Base-by-base conservation (phyloP, 2,113 vertebrate species). In the Callipepla californica region DNA sequence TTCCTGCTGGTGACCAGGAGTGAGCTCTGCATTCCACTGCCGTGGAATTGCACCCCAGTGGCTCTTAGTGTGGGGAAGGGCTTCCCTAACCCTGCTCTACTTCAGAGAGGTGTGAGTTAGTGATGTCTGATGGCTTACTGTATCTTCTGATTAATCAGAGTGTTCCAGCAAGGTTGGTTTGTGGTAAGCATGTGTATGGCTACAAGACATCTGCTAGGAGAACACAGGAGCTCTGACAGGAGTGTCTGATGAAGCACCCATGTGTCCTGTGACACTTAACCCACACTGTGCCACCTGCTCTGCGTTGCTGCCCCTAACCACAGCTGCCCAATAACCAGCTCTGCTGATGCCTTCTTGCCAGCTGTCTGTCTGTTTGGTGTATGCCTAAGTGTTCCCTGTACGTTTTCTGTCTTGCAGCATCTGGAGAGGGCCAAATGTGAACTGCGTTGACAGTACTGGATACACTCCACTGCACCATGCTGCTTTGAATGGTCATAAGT, bases 401-500 rank as follows among this genome's bases (percentile, higher is more conserved):
- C 40, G 15, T 66, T 89, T 94, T 76, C 44, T 96, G 79, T 97
- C 80, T 94, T 84, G 32, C 97, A 99, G 99, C 94, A 99, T 99
- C 97, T 99, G 99, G 99, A 99, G 99, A 96, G 99, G 99, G 75
- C 99, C 99, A 21, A 99, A 99, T 84, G 99, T 99, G 98, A 99
- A 99, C 96, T 99, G 99, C 78, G 99, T 99, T 87, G 99, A 99
- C 97, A 99, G 98, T 93, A 99, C 99, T 84, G 99, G 99, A 95
- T 99, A 99, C 91, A 99, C 99, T 7, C 99, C 99, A 8, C 98
- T 99, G 78, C 99, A 99, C 96, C 99, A 99, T 30, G 99, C 99
- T 25, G 99, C 99, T 88, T 68, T 99, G 36, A 99, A 99, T 21
- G 99, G 99, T 93, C 99, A 99, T 94, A 99, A 97, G 99, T 99